Percentiles rank a stretch among this genome's conserved stretches.
These are phyloP conservation scores for Eucidaris tribuloides DNA, from an alignment of 35 echinoderm and acorn worm genomes.

Conservation along the genomic window DNA sequence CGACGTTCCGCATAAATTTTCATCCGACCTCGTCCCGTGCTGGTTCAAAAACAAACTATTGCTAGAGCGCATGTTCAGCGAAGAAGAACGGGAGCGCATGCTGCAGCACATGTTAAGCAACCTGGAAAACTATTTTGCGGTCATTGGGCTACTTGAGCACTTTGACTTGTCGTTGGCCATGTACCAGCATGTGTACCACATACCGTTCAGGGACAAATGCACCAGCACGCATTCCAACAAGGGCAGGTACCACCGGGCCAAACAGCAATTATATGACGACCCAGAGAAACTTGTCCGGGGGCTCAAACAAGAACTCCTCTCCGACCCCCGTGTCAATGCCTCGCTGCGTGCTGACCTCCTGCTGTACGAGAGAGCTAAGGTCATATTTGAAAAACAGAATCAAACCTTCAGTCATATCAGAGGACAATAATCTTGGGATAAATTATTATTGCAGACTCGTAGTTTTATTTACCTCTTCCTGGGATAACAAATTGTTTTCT, in stretches of 20 bases:
- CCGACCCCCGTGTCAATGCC: slow-evolving; percentile 46
- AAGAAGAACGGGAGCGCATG: slow-evolving; percentile 28
- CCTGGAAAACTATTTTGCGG: slow-evolving; percentile 82
- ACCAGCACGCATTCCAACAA: slow-evolving; percentile 58
- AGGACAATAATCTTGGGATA: too few relatives aligned
- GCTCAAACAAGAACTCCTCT: slow-evolving; percentile 38
- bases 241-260: slow-evolving; percentile 54
- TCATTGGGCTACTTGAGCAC: slow-evolving; percentile 78
- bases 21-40: slow-evolving; percentile 31
- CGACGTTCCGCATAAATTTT: slow-evolving; percentile 21
- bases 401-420: slow-evolving; percentile 21
- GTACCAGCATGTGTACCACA: slow-evolving; percentile 55
- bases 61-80: slow-evolving; percentile 40
- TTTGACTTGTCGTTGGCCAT: slow-evolving; percentile 78
- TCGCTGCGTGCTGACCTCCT: slow-evolving; percentile 45
- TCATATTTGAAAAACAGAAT: slow-evolving; percentile 72
- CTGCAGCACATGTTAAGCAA: slow-evolving; percentile 50
- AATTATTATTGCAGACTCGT: too few relatives aligned
- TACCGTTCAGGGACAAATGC: slow-evolving; percentile 66
- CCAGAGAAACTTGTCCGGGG: slow-evolving; percentile 4
- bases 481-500: too few relatives aligned
- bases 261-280: neutral
- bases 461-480: too few relatives aligned
- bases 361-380: slow-evolving; percentile 63
- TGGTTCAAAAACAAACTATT: slow-evolving; percentile 83